Conservation (phyloP, 2,888 invertebrate species). For the Callimorpha dominula region DNA sequence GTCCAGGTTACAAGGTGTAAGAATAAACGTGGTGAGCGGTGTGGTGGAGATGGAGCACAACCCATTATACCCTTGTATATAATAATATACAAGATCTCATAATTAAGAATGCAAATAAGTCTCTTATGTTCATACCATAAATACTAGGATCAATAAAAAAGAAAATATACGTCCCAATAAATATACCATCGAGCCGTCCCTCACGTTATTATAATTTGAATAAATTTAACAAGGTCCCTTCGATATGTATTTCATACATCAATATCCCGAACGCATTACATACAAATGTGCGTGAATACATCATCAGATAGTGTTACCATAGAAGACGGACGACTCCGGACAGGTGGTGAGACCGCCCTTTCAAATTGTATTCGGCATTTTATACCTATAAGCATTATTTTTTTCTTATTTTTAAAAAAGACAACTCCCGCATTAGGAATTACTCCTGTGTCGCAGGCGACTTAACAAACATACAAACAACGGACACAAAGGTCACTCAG, state of each 20-base stretch:
- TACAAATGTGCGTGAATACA: conserved; percentile 53
- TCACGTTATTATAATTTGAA: conserved; percentile 50
- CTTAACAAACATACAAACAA: no score
- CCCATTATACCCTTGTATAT: no score
- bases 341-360: conserved; percentile 46
- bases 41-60: no score
- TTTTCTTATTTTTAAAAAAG: no score
- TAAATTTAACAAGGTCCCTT: conserved; percentile 57
- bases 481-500: no score
- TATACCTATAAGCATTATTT: not conserved
- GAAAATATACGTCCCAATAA: conserved; percentile 33
- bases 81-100: not conserved
- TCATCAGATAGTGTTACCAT: conserved; percentile 50
- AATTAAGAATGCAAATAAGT: not conserved
- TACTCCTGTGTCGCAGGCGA: no score
- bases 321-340: conserved; percentile 37
- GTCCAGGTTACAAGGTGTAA: no score
- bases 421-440: no score
- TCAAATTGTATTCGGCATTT: conserved; percentile 38
- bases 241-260: conserved; percentile 52
- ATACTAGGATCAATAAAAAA: conserved; percentile 21
- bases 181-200: conserved; percentile 31
- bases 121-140: not conserved
- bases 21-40: no score
- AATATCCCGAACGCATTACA: conserved; percentile 53